phyloP scores from a whole-genome alignment of 2,113 vertebrate genomes.

The Lates calcarifer region DNA sequence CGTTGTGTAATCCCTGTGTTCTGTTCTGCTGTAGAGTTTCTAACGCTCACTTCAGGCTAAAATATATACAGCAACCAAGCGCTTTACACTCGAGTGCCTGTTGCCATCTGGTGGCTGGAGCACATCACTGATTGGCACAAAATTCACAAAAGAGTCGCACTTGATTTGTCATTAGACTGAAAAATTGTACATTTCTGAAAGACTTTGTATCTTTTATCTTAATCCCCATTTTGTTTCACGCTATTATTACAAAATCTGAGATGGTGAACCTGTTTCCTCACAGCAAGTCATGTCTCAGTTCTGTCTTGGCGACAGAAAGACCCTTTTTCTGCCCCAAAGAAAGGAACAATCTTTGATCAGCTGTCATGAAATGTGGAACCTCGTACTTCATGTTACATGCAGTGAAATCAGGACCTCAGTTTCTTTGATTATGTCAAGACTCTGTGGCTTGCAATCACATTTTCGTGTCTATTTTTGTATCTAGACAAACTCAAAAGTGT shows the following conservation, averaged over 20 bases:
- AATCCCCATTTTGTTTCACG: neutral
- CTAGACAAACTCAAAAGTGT: neutral
- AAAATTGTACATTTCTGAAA: neutral
- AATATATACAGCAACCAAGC: neutral
- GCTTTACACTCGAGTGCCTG: neutral
- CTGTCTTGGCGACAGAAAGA: neutral
- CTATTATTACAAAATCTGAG: neutral
- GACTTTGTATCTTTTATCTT: neutral
- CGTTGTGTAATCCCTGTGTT: conserved; percentile 5
- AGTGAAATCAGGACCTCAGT: neutral
- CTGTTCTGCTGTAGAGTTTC: conserved; percentile 1
- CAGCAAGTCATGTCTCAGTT: neutral
- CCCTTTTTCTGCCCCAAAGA: too few relatives aligned
- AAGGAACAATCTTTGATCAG: neutral
- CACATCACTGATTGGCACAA: neutral
- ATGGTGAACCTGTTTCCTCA: neutral
- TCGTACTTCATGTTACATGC: neutral
- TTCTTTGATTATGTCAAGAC: neutral
- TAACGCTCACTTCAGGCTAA: neutral
- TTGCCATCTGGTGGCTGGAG: conserved; percentile 63
- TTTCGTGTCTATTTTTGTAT: conserved; percentile 9
- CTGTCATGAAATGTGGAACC: neutral
- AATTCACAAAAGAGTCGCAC: neutral
- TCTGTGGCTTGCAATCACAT: neutral
- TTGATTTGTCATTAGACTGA: neutral